A percentile compares a stretch with the other conserved stretches of the same genome.
Conservation (phyloP, 2,888 invertebrate genomes). For the Melipona bicolor region DNA sequence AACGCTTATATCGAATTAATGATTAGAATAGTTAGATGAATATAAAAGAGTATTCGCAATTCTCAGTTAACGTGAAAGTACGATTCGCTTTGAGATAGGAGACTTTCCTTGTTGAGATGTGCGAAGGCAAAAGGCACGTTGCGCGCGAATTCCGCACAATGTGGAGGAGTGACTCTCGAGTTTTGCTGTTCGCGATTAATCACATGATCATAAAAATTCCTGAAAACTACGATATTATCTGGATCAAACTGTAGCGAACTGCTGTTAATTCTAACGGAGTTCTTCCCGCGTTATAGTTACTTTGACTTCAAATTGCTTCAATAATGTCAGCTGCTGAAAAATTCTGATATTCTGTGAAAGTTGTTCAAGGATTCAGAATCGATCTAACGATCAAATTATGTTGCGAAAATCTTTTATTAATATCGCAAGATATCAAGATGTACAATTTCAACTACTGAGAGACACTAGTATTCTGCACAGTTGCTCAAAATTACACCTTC, state of each 20-base stretch:
- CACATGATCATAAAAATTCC: neutral
- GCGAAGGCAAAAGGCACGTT: neutral
- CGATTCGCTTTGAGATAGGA: constrained; percentile 23
- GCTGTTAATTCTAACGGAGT: no score
- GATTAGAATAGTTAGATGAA: constrained; percentile 1
- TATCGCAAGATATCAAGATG: neutral
- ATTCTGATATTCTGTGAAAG: neutral
- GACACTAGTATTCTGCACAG: neutral
- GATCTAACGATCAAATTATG: neutral
- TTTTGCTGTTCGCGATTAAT: neutral
- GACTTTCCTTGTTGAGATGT: constrained; percentile 9
- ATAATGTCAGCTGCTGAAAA: neutral
- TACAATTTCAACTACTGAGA: no score
- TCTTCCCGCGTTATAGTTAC: neutral
- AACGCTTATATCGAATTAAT: neutral
- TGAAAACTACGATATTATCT: neutral
- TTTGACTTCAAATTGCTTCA: neutral
- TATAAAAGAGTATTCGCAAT: neutral
- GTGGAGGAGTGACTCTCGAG: neutral
- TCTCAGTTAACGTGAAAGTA: constrained; percentile 29
- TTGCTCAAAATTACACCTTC: neutral
- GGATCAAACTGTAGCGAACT: neutral
- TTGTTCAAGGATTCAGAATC: neutral
- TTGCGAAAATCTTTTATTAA: neutral
- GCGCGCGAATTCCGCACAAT: neutral